Conservation (phyloP, 2,113 vertebrate species). For the Pampusana beccarii region DNA sequence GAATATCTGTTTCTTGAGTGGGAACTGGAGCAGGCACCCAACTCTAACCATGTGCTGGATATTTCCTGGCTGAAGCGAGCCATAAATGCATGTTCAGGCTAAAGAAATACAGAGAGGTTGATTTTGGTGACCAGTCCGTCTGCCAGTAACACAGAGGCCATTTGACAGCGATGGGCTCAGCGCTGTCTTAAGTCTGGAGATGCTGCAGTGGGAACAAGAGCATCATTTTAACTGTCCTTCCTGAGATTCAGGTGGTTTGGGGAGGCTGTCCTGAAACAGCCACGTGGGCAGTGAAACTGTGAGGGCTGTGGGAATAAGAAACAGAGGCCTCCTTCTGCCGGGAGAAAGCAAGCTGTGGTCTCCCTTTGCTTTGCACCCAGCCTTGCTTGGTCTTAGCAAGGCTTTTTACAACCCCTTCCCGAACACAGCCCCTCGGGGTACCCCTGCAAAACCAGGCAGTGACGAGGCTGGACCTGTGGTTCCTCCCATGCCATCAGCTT, state of each 20-base stretch:
- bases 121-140: background rate
- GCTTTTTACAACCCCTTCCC: background rate
- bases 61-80: background rate
- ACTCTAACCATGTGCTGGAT: background rate
- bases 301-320: background rate
- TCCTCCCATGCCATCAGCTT: background rate
- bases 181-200: background rate
- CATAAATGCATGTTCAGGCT: background rate
- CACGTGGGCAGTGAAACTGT: fast-evolving
- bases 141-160: background rate
- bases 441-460: background rate
- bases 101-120: background rate
- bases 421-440: background rate
- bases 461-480: background rate
- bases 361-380: background rate
- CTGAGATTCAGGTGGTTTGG: background rate
- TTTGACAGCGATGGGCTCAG: fast-evolving
- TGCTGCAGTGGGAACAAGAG: background rate
- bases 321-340: background rate
- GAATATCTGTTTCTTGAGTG: conserved; percentile 5
- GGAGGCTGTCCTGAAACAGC: background rate
- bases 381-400: background rate
- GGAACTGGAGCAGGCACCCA: background rate
- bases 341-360: background rate
- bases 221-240: background rate